Conservation (phyloP, 1,140 invertebrate species). For the Pogonomyrmex californicus region DNA sequence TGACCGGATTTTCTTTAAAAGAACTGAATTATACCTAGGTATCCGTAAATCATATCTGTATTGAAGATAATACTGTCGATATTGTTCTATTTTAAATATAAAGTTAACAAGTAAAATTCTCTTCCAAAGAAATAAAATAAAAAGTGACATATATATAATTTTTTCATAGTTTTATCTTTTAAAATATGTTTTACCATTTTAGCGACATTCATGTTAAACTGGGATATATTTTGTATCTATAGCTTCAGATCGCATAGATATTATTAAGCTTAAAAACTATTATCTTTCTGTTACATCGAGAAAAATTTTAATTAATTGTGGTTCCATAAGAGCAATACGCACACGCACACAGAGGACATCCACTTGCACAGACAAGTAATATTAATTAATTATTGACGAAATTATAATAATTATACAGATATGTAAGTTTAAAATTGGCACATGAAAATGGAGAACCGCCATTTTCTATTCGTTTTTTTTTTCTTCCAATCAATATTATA, state of each 20-base stretch:
- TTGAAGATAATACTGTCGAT: not conserved
- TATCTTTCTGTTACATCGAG: not conserved
- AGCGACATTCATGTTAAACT: conserved; percentile 5
- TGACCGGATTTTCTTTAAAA: not conserved
- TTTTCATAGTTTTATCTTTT: not conserved
- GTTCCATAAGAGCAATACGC: not conserved
- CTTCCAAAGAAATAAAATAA: not conserved
- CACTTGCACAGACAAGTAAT: not conserved
- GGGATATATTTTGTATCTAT: not conserved
- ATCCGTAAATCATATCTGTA: not conserved
- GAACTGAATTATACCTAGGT: not conserved
- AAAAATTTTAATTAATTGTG: not conserved
- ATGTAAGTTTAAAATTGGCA: not conserved
- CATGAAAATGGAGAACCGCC: not conserved
- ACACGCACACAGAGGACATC: not conserved
- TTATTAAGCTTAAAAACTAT: not conserved
- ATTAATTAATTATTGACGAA: not conserved
- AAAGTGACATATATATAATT: not conserved
- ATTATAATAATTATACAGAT: conserved; percentile 12
- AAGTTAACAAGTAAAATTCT: not conserved
- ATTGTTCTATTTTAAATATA: not conserved
- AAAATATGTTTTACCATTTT: not conserved
- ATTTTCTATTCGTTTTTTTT: not conserved
- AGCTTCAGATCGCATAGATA: not conserved
- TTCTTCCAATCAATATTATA: not conserved